phyloP scores from a whole-genome alignment of 2,888 invertebrate genomes.

The Tromatobia lineatoria region DNA sequence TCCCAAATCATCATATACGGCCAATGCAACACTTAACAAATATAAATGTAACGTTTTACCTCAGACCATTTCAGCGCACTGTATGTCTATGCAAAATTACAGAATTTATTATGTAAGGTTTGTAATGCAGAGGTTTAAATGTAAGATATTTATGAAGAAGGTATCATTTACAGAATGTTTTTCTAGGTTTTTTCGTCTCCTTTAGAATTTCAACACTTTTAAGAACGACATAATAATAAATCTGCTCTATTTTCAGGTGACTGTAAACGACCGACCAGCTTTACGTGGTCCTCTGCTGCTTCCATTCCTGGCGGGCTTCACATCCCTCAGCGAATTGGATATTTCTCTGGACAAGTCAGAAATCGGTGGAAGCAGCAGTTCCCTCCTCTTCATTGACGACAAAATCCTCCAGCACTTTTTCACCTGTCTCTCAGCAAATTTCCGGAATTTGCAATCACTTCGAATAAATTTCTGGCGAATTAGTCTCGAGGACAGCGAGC shows the following conservation, averaged over 20 bases:
- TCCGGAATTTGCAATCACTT: constrained; percentile 84
- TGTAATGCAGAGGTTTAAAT: no score
- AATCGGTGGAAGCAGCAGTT: constrained; percentile 82
- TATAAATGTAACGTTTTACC: no score
- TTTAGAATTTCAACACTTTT: neutral
- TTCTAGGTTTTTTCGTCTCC: no score
- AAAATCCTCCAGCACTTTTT: constrained; percentile 86
- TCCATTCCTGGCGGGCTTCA: constrained; percentile 86
- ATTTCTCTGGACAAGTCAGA: constrained; percentile 86
- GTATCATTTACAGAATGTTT: no score
- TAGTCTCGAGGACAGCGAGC: constrained; percentile 82
- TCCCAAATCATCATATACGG: no score
- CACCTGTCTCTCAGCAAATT: constrained; percentile 84
- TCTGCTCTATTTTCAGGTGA: constrained; percentile 78
- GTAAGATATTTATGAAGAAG: no score
- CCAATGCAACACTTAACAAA: no score
- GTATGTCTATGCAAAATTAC: no score
- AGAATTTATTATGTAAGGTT: no score
- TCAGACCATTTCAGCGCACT: no score
- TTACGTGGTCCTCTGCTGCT: constrained; percentile 86
- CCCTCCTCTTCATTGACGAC: constrained; percentile 85
- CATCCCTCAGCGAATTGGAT: constrained; percentile 86
- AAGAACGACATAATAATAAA: neutral
- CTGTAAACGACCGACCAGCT: constrained; percentile 85
- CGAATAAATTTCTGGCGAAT: constrained; percentile 84